These are phyloP conservation scores for Clinocottus analis DNA, from an alignment of 2,113 vertebrate genomes.

Conservation along the genomic window DNA sequence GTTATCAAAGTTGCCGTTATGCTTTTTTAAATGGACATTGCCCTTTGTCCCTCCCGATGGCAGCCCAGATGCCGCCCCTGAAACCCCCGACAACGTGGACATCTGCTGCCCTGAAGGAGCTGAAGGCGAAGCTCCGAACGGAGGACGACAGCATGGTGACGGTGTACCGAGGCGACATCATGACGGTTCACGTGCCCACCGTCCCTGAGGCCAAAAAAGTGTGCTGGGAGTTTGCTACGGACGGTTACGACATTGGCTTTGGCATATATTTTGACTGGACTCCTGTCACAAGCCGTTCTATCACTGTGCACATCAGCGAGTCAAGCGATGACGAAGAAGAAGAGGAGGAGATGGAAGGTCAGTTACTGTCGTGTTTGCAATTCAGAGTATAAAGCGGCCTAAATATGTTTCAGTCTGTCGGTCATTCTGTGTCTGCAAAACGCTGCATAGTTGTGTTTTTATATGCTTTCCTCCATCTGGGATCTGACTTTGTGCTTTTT, in stretches of 20 bases:
- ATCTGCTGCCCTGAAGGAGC: constrained; percentile 90
- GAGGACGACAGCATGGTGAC: constrained; percentile 93
- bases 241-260: constrained; percentile 97
- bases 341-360: constrained; percentile 93
- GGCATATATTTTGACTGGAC: constrained; percentile 99
- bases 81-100: constrained; percentile 92
- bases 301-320: constrained; percentile 98
- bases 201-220: constrained; percentile 92
- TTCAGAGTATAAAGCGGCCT: background rate
- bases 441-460: background rate
- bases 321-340: constrained; percentile 98
- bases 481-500: constrained; percentile 44
- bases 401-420: background rate
- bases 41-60: constrained; percentile 32
- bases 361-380: constrained; percentile 19
- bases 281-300: constrained; percentile 90
- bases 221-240: constrained; percentile 98
- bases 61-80: constrained; percentile 89
- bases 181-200: constrained; percentile 95
- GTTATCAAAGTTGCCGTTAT: background rate
- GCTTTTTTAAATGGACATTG: constrained; percentile 8
- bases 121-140: constrained; percentile 90
- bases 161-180: constrained; percentile 94
- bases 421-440: background rate
- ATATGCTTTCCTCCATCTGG: background rate